phyloP scores from a whole-genome alignment of 2,888 invertebrate genomes.

The Macrophya annulata region DNA sequence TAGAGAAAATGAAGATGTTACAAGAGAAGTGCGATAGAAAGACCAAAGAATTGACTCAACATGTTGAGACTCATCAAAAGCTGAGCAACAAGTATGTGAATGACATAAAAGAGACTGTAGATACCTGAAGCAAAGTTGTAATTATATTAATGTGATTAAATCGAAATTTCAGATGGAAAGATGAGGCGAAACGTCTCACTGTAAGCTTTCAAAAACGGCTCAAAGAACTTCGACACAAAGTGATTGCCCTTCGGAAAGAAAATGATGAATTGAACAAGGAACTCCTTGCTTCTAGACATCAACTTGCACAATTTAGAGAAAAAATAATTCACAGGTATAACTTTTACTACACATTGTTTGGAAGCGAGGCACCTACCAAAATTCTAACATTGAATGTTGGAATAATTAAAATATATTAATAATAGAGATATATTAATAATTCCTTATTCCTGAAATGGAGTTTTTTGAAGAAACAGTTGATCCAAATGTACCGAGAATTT shows the following conservation, averaged over 20 bases:
- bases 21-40: conserved; percentile 75
- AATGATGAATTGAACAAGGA: conserved; percentile 77
- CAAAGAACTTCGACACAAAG: conserved; percentile 82
- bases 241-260: conserved; percentile 80
- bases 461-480: no score
- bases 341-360: not conserved
- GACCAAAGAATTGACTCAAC: conserved; percentile 83
- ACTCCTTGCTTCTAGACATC: conserved; percentile 70
- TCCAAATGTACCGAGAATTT: not conserved
- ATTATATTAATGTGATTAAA: conserved; percentile 32
- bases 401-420: not conserved
- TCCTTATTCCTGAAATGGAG: no score
- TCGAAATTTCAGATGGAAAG: conserved; percentile 83
- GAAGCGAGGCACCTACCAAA: conserved; percentile 54
- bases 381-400: conserved; percentile 23
- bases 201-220: conserved; percentile 84
- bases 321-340: conserved; percentile 68
- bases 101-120: not conserved
- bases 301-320: conserved; percentile 67
- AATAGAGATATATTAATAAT: no score
- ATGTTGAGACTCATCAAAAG: conserved; percentile 83
- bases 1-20: conserved; percentile 63
- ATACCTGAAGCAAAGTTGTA: not conserved
- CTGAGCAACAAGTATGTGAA: conserved; percentile 81
- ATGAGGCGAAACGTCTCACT: conserved; percentile 84